These are phyloP conservation scores for Trissoscelio sp. DNA, from an alignment of 2,888 invertebrate genomes.

Conservation along the genomic window DNA sequence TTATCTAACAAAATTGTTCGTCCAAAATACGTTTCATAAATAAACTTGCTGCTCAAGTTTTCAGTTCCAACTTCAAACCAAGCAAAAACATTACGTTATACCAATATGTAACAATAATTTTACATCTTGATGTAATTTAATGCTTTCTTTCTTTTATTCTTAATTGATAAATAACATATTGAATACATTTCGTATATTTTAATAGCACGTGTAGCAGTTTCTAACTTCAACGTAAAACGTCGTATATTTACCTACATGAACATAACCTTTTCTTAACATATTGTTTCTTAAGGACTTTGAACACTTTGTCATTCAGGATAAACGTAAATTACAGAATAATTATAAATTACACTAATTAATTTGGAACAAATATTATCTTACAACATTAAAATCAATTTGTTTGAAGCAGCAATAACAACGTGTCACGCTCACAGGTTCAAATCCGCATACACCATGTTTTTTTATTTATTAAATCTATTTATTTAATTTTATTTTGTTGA, in stretches of 20 bases:
- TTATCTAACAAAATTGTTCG: not conserved
- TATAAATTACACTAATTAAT: not conserved
- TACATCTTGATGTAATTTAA: not conserved
- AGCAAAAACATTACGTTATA: not conserved
- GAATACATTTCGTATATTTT: not conserved
- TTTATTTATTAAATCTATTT: no score
- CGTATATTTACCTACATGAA: not conserved
- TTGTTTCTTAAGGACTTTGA: constrained; percentile 1
- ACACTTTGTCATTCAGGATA: not conserved
- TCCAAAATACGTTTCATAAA: not conserved
- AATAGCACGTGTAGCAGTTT: no score
- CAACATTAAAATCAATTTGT: no score
- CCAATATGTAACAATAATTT: not conserved
- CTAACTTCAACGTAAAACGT: no score
- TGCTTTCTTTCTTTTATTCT: no score
- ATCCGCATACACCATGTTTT: no score
- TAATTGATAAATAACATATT: no score
- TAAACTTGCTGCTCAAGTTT: not conserved
- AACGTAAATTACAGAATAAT: no score
- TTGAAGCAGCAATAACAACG: no score
- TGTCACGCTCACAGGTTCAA: no score
- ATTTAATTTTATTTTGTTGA: no score
- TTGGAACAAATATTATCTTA: no score
- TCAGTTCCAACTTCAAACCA: constrained; percentile 4
- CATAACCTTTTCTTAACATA: constrained; percentile 28